A percentile compares a stretch with the other conserved stretches of the same genome.
Conservation (phyloP, 23 tunicate species). For the Halocynthia roretzi region DNA sequence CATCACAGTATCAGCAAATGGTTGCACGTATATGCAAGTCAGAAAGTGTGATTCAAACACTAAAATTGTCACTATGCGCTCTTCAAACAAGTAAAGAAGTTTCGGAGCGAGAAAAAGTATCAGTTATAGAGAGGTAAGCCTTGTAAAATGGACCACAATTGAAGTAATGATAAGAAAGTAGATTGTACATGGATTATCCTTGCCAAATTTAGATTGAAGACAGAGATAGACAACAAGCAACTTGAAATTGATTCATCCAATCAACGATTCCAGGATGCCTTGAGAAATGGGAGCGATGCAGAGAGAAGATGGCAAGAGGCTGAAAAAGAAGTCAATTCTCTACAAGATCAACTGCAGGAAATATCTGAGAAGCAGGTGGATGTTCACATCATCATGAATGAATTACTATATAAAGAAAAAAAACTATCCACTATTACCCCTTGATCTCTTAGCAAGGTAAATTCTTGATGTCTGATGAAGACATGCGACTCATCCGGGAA, state of each 20-base stretch:
- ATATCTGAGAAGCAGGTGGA: slow-evolving; percentile 7
- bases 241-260: slow-evolving; percentile 26
- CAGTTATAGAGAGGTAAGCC: slow-evolving; percentile 72
- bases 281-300: slow-evolving; percentile 31
- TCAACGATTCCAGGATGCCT: slow-evolving; percentile 26
- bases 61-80: slow-evolving; percentile 55
- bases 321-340: slow-evolving; percentile 55
- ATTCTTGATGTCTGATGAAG: slow-evolving; percentile 23
- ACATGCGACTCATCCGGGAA: slow-evolving; percentile 27
- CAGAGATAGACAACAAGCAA: slow-evolving; percentile 52
- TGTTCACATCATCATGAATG: neutral
- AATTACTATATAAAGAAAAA: too few species aligned
- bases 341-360: slow-evolving; percentile 34
- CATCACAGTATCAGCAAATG: slow-evolving; percentile 44
- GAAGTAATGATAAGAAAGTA: too few species aligned
- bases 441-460: slow-evolving; percentile 13
- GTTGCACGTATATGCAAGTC: slow-evolving; percentile 67
- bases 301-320: slow-evolving; percentile 71
- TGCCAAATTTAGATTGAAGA: slow-evolving; percentile 40
- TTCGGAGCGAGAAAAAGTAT: slow-evolving; percentile 47
- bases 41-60: slow-evolving; percentile 73
- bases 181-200: too few species aligned
- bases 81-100: slow-evolving; percentile 53
- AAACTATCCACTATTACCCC: too few species aligned
- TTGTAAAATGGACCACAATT: too few species aligned